A percentile compares a stretch with the other conserved stretches of the same genome.
phyloP scores from a whole-genome alignment of 2,888 invertebrate species.

The Campaea margaritaria region DNA sequence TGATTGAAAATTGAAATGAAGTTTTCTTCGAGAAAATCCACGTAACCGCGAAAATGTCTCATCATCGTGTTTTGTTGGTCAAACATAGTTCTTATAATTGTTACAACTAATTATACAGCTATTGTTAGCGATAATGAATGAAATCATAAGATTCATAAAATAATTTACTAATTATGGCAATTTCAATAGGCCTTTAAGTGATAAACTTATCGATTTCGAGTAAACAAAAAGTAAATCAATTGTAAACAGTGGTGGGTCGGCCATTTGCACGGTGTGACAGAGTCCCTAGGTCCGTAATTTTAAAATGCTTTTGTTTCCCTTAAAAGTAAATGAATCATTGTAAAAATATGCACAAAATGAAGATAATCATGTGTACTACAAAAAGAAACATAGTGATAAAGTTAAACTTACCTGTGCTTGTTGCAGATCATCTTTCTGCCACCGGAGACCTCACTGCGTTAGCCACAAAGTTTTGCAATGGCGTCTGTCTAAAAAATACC shows the following conservation, averaged over 20 bases:
- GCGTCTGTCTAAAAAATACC: slow-evolving; percentile 77
- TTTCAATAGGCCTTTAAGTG: slow-evolving; percentile 48
- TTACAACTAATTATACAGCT: slow-evolving; percentile 37
- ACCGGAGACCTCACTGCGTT: slow-evolving; percentile 81
- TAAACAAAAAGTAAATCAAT: slow-evolving; percentile 71
- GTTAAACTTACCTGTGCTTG: slow-evolving; percentile 80
- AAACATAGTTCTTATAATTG: slow-evolving; percentile 58
- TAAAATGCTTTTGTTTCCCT: slow-evolving; percentile 69
- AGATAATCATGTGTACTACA: slow-evolving; percentile 57
- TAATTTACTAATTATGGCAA: slow-evolving; percentile 60
- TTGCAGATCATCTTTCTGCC: slow-evolving; percentile 83
- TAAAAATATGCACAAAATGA: slow-evolving; percentile 77
- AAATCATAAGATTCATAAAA: slow-evolving; percentile 47
- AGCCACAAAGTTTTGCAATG: slow-evolving; percentile 81
- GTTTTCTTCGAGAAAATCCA: slow-evolving; percentile 50
- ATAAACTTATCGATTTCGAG: slow-evolving; percentile 53
- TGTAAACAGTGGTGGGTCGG: slow-evolving; percentile 89
- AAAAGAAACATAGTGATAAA: slow-evolving; percentile 70
- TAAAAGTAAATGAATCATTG: slow-evolving; percentile 75
- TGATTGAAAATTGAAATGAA: slow-evolving; percentile 14
- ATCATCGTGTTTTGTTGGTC: slow-evolving; percentile 49
- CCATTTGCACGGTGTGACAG: slow-evolving; percentile 89
- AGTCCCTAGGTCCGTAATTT: slow-evolving; percentile 86
- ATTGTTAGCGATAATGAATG: slow-evolving; percentile 27
- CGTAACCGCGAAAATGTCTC: slow-evolving; percentile 58